Percentiles rank a stretch among this genome's conserved stretches.
phyloP scores from a whole-genome alignment of 2,888 invertebrate species.

The Oscheius sp. region DNA sequence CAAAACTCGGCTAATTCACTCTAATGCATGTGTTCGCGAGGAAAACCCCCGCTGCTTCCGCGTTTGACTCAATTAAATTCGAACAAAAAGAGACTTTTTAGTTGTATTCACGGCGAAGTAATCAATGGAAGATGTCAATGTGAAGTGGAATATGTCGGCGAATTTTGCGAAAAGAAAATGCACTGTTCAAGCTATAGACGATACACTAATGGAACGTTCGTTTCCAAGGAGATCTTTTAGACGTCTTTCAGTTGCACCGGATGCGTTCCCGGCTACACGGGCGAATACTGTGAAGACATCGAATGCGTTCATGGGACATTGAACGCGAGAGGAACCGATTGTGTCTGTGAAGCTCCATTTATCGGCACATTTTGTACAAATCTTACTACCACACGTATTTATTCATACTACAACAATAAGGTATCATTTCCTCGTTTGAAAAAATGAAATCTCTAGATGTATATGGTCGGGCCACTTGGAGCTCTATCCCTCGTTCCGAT shows the following conservation, averaged over 20 bases:
- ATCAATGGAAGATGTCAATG: constrained; percentile 56
- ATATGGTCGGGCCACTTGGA: constrained; percentile 63
- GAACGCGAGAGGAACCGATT: constrained; percentile 35
- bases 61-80: no score
- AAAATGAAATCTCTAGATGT: constrained; percentile 41
- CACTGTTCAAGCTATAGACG: constrained; percentile 45
- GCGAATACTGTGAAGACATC: constrained; percentile 59
- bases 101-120: constrained; percentile 59
- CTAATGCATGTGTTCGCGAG: no score
- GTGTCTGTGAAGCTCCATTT: constrained; percentile 44
- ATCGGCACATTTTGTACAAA: constrained; percentile 46
- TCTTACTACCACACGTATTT: constrained; percentile 40
- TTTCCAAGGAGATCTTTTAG: not conserved
- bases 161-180: constrained; percentile 59
- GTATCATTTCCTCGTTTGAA: constrained; percentile 21
- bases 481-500: constrained; percentile 62
- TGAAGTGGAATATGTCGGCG: constrained; percentile 57
- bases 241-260: constrained; percentile 8
- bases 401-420: constrained; percentile 48
- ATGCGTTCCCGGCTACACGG: constrained; percentile 53
- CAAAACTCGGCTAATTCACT: no score
- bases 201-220: constrained; percentile 51
- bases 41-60: no score
- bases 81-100: no score
- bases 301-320: constrained; percentile 55